Base-by-base conservation (phyloP, 64 coral and sea anemone species). In the Orbicella faveolata region DNA sequence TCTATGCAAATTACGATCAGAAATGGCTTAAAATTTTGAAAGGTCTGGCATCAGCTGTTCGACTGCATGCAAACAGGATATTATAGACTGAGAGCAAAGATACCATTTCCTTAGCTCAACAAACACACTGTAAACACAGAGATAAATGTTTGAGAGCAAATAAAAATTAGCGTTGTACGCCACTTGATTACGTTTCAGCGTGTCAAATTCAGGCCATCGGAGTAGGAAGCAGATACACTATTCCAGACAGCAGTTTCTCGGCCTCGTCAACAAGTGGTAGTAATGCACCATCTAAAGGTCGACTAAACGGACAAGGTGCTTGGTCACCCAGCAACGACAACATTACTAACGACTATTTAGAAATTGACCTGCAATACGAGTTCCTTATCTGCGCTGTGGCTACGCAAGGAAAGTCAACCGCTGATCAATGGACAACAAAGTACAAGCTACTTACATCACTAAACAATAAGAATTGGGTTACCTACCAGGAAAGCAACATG, bases 381-480 rank as follows among this genome's bases (percentile, higher is more conserved):
- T 74, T 74, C 72, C 30, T 74, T 36, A 74, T 74, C 72, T 34
- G 72, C 61, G 87, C 87, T 63, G 62, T 89, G 35, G 87, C 87
- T 0, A 89, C 87, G 14, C 87, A 89, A 89, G 87, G 87, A 74
- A 87, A 36, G 72, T 35, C 72, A 74, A 36, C 25, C 3, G 72
- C 30, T 35, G 33, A 74, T 36, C 72, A 35, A 9, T 74, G 72
- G 72, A 74, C 72, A 74, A 74, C 0, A 9, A 74, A 74, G 9
- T 74, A 74, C 72, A 74, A 74, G 34, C 15, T 74, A 15, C 30
- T 0, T 74, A 34, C 14, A 13, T 74, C 72, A 3, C 26, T 74
- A 3, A 35, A 74, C 30, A 34, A 36, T 16, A 34, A 26, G 34
- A 12, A 33, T 9, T 74, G 72, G 72, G 25, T 35, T 12, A 74